phyloP scores from a whole-genome alignment of 2,113 vertebrate genomes.

The Mastomys coucha region DNA sequence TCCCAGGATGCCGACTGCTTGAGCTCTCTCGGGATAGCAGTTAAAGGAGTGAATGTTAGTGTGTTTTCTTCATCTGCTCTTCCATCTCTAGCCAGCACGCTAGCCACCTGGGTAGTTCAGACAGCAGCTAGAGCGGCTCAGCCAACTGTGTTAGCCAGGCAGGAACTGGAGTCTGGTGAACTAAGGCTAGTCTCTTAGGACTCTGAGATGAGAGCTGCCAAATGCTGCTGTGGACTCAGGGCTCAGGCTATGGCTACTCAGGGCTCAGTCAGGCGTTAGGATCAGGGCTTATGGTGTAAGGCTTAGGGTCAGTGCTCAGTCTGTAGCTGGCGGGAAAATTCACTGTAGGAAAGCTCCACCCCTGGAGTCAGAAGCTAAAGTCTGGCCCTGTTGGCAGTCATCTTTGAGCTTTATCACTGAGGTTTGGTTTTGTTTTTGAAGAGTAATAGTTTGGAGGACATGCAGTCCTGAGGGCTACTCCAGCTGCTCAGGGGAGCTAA shows the following conservation, averaged over 20 bases:
- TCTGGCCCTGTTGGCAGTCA: fast-evolving
- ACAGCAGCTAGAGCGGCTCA: too few species aligned
- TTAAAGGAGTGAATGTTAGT: neutral
- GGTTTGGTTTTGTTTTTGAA: too few species aligned
- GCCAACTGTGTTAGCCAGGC: neutral
- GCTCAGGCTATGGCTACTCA: neutral
- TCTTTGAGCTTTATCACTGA: neutral
- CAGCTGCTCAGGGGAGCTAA: too few species aligned
- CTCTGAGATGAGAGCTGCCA: neutral
- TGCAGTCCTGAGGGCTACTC: too few species aligned
- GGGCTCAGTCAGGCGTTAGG: neutral
- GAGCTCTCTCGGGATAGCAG: neutral
- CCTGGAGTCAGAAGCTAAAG: neutral
- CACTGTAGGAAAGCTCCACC: neutral
- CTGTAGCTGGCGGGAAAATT: neutral
- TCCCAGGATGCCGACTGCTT: neutral
- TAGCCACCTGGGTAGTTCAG: neutral
- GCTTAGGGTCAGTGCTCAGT: neutral
- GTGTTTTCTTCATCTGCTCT: neutral
- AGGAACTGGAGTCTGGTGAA: neutral
- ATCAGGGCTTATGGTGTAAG: neutral
- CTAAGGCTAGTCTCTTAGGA: neutral
- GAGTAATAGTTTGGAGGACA: neutral
- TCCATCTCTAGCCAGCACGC: neutral
- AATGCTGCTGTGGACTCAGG: neutral